Percentiles rank a stretch among this genome's conserved stretches.
phyloP scores from a whole-genome alignment of 2,113 vertebrate species.

The Rattus norvegicus region GRCr8 NC_086022.1:168642001-168642500 shows the following conservation, averaged over 20 bases:
- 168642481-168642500: background rate
- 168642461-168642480: background rate
- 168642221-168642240: background rate
- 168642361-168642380: background rate
- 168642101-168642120: rapidly evolving
- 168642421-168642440: background rate
- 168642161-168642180: background rate
- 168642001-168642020: background rate
- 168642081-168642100: too few relatives aligned
- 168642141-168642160: background rate
- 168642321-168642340: too few relatives aligned
- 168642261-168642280: background rate
- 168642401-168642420: background rate
- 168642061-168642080: background rate
- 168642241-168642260: background rate
- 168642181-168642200: background rate
- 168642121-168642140: background rate
- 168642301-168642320: background rate
- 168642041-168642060: background rate
- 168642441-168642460: background rate
- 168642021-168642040: background rate
- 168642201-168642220: background rate
- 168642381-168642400: background rate
- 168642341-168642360: background rate
- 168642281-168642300: background rate